Conservation (phyloP, 1,140 invertebrate species). For the Cepaea nemoralis region DNA sequence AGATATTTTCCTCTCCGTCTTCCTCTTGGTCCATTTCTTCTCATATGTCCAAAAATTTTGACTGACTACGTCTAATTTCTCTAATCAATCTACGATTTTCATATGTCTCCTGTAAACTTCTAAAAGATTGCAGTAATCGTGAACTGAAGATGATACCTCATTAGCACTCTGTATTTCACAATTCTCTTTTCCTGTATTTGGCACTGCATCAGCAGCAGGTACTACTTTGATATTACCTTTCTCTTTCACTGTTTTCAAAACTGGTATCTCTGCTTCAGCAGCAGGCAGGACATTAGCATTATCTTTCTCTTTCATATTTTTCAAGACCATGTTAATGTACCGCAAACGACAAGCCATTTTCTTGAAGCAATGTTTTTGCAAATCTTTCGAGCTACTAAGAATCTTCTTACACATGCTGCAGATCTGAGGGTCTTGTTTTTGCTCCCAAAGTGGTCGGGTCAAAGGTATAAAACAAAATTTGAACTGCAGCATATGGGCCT, state of each 20-base stretch:
- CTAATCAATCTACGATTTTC: no score
- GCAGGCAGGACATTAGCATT: no score
- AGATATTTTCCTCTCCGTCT: no score
- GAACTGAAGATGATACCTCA: not conserved
- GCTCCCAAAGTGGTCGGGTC: not conserved
- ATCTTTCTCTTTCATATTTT: not conserved
- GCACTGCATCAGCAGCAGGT: not conserved
- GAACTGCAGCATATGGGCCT: constrained; percentile 14
- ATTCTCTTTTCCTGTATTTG: not conserved
- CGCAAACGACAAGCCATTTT: constrained; percentile 26
- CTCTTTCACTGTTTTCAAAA: no score
- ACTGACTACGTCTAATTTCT: no score
- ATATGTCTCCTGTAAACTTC: no score
- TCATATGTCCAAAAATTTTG: no score
- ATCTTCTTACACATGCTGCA: constrained; percentile 24
- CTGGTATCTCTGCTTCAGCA: no score
- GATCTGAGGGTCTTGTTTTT: not conserved
- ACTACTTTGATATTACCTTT: no score
- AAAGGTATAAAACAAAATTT: constrained; percentile 28
- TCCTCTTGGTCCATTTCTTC: no score
- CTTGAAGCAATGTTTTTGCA: constrained; percentile 27
- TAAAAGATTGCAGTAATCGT: not conserved
- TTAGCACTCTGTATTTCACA: not conserved
- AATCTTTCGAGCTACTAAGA: not conserved
- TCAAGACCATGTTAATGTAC: constrained; percentile 9